Conservation (phyloP, 2,888 invertebrate genomes). For the Physocephala rufipes region DNA sequence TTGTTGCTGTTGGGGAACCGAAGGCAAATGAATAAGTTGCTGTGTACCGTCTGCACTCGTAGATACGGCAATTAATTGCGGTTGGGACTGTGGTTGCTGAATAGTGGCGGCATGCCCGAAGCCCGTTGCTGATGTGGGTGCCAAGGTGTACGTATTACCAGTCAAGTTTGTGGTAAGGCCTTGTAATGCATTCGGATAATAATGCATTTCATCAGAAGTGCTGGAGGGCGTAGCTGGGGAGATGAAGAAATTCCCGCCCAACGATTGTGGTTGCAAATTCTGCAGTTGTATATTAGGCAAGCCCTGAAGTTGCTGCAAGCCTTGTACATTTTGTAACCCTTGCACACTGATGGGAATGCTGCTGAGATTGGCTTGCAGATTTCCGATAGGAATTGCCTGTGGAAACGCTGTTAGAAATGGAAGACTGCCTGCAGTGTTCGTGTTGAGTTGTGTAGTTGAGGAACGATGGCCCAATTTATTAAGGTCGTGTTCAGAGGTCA, state of each 20-base stretch:
- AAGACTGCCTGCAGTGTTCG: constrained; percentile 46
- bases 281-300: constrained; percentile 52
- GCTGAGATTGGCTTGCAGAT: constrained; percentile 49
- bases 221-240: constrained; percentile 48
- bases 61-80: constrained; percentile 57
- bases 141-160: constrained; percentile 55
- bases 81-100: constrained; percentile 49
- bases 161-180: constrained; percentile 57
- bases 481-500: constrained; percentile 43
- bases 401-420: constrained; percentile 54
- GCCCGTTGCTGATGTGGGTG: constrained; percentile 47
- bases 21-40: constrained; percentile 57
- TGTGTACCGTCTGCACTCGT: constrained; percentile 58
- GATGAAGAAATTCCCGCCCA: constrained; percentile 59
- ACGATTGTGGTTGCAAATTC: constrained; percentile 54
- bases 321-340: constrained; percentile 44
- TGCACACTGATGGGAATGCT: constrained; percentile 44
- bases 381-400: constrained; percentile 52
- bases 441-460: constrained; percentile 35
- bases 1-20: constrained; percentile 38
- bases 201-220: constrained; percentile 53
- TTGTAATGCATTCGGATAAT: constrained; percentile 58
- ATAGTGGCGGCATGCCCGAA: constrained; percentile 28
- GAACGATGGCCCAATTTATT: constrained; percentile 49
- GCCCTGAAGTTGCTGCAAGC: constrained; percentile 44